These are phyloP conservation scores for Lepilemur septentrionalis DNA, from an alignment of 2,797 vertebrate species.

Conservation along the genomic window DNA sequence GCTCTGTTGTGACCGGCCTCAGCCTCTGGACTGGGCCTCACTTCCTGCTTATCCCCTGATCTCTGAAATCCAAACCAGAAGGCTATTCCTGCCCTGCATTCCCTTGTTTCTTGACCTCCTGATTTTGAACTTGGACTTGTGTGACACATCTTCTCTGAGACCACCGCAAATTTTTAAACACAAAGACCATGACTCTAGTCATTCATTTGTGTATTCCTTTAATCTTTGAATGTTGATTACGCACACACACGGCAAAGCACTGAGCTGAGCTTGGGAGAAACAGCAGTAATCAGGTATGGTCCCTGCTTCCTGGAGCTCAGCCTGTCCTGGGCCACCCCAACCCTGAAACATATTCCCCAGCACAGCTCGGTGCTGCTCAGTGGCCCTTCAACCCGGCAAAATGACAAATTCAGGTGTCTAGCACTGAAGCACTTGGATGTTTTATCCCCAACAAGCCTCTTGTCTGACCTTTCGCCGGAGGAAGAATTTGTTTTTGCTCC, in stretches of 20 bases:
- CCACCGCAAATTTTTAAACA: background rate
- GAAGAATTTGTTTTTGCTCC: slow-evolving; percentile 43
- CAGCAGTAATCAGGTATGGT: background rate
- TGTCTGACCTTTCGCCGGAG: slow-evolving; percentile 31
- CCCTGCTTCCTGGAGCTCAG: background rate
- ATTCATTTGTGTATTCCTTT: background rate
- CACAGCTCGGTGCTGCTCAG: background rate
- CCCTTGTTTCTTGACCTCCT: background rate
- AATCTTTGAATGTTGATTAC: background rate
- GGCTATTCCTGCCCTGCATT: background rate
- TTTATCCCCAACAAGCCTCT: background rate
- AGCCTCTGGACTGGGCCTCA: background rate
- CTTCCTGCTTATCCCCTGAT: background rate
- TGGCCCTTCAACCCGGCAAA: background rate
- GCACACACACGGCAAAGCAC: background rate
- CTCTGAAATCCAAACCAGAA: background rate
- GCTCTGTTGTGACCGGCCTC: background rate
- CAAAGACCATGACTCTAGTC: background rate
- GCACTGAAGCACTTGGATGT: background rate
- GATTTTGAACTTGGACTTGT: background rate
- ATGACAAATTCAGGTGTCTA: background rate
- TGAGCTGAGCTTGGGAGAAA: background rate
- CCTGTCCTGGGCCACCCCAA: background rate
- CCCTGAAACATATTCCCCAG: background rate
- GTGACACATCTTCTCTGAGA: background rate